Conservation (phyloP, 2,888 invertebrate genomes). For the Coleophora deauratella region DNA sequence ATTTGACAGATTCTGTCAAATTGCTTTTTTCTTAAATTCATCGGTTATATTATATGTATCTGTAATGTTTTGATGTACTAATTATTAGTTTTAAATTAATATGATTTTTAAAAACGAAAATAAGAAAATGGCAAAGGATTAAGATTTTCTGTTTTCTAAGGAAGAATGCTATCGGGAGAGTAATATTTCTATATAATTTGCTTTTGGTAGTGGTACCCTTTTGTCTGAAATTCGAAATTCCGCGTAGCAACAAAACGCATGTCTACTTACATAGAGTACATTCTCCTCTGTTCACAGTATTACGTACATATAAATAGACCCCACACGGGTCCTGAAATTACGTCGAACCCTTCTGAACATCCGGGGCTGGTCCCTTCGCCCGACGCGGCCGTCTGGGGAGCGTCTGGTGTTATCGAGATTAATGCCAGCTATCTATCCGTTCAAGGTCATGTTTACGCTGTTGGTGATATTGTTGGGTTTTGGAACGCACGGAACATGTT, state of each 20-base stretch:
- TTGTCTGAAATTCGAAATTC: not conserved
- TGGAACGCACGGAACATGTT: not conserved
- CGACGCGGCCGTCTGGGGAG: slow-evolving; percentile 30
- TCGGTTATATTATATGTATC: too few relatives aligned
- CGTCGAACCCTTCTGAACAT: slow-evolving; percentile 22
- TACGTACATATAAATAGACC: not conserved
- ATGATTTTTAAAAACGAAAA: too few relatives aligned
- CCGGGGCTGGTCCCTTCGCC: slow-evolving; percentile 27
- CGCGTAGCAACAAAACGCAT: not conserved
- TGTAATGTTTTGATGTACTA: too few relatives aligned
- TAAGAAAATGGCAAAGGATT: too few relatives aligned
- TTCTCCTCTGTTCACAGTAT: not conserved
- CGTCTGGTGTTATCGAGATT: slow-evolving; percentile 38
- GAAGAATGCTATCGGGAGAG: too few relatives aligned
- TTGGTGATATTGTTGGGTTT: not conserved
- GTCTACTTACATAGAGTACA: not conserved
- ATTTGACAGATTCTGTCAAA: too few relatives aligned
- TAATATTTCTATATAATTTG: too few relatives aligned
- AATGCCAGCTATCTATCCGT: slow-evolving; percentile 22
- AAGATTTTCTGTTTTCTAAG: too few relatives aligned
- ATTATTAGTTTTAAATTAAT: too few relatives aligned
- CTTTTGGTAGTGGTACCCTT: too few relatives aligned
- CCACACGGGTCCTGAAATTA: slow-evolving; percentile 8
- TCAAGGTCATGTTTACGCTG: slow-evolving; percentile 28
- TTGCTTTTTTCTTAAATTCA: too few relatives aligned